Evolutionary conservation across 1,140 invertebrate species (phyloP).

Genomic region (Andrena cerasifolii): DNA sequence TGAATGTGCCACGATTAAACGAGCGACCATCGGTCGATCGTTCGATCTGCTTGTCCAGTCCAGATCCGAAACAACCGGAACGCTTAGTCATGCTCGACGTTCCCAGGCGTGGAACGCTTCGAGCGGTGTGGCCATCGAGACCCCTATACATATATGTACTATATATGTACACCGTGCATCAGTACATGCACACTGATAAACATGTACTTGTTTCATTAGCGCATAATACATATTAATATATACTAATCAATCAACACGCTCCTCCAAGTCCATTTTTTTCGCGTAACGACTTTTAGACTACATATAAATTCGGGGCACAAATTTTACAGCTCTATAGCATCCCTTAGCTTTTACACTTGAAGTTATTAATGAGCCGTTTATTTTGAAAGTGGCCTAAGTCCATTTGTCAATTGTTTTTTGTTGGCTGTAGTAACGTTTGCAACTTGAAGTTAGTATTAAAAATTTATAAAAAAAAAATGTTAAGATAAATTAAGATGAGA

Average conservation of each 20-base stretch:
- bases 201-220: neutral
- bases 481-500: too few relatives aligned
- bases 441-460: too few relatives aligned
- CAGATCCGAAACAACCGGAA: slow-evolving; percentile 62
- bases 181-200: slow-evolving; percentile 16
- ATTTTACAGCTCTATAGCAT: too few relatives aligned
- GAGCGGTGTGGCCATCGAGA: slow-evolving; percentile 46
- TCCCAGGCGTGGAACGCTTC: slow-evolving; percentile 74
- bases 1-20: slow-evolving; percentile 63
- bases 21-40: slow-evolving; percentile 55
- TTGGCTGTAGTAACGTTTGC: too few relatives aligned
- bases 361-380: too few relatives aligned
- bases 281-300: slow-evolving; percentile 15
- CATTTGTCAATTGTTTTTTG: too few relatives aligned
- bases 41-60: slow-evolving; percentile 65
- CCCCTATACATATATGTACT: slow-evolving; percentile 27
- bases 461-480: too few relatives aligned
- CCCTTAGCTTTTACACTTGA: too few relatives aligned
- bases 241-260: too few relatives aligned
- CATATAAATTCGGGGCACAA: neutral
- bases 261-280: slow-evolving; percentile 17
- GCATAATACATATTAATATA: too few relatives aligned
- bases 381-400: too few relatives aligned
- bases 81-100: slow-evolving; percentile 75
- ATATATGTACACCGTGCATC: slow-evolving; percentile 27